Conservation (phyloP, 2,797 vertebrate species). For the Xerus rutilus region DNA sequence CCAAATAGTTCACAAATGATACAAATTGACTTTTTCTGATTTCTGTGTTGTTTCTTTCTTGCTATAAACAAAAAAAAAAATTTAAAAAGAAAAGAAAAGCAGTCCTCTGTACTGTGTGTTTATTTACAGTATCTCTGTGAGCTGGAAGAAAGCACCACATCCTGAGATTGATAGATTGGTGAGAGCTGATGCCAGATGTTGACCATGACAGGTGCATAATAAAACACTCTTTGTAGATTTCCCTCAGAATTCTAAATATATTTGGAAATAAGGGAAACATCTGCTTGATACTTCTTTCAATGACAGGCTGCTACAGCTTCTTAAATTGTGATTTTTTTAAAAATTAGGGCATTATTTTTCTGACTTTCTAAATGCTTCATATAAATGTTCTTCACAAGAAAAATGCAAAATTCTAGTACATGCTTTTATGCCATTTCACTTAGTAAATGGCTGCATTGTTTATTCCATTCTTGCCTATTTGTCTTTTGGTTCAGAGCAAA, state of each 20-base stretch:
- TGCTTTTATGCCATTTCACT: conserved; percentile 8
- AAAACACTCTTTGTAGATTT: conserved; percentile 54
- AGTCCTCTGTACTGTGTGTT: not conserved
- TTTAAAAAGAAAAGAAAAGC: not conserved
- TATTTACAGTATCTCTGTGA: conserved; percentile 61
- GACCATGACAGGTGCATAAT: conserved; percentile 43
- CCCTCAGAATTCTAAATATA: conserved; percentile 56
- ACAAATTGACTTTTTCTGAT: not conserved
- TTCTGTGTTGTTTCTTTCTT: not conserved
- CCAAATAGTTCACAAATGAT: not conserved
- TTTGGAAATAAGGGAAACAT: conserved; percentile 70
- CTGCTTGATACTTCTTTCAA: conserved; percentile 57
- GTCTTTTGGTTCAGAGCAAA: conserved; percentile 51
- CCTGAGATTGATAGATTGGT: conserved; percentile 53
- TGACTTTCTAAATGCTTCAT: conserved; percentile 49
- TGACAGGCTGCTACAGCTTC: conserved; percentile 50
- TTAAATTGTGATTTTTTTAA: not conserved
- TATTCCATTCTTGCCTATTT: not conserved
- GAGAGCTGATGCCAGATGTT: conserved; percentile 65
- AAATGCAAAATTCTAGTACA: conserved; percentile 47
- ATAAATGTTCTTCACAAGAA: conserved; percentile 62
- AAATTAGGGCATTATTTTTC: conserved; percentile 55
- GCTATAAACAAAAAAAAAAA: conserved; percentile 18
- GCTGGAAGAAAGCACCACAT: not conserved
- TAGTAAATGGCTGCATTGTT: conserved; percentile 42